Evolutionary conservation across 2,797 vertebrate species (phyloP).

Genomic region (Crocodylus rhombifer): DNA sequence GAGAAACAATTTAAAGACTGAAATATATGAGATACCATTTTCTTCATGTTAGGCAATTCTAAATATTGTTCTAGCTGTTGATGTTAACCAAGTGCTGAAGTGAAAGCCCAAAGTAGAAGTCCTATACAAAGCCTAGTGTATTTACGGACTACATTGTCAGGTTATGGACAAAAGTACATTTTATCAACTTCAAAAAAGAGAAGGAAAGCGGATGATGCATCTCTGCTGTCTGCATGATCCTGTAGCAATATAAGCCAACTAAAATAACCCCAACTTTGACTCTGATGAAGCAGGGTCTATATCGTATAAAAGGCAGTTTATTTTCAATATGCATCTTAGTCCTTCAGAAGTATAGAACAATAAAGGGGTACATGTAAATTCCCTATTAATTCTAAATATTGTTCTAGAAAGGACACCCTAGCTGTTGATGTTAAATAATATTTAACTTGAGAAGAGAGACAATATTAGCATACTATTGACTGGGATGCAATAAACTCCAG

Average conservation of each 20-base stretch:
- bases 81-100: background rate
- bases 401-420: constrained; percentile 13
- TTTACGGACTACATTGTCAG: background rate
- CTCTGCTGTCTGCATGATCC: too few species aligned
- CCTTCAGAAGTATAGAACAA: background rate
- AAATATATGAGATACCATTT: background rate
- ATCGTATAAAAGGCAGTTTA: background rate
- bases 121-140: background rate
- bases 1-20: background rate
- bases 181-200: too few species aligned
- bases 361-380: background rate
- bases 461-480: background rate
- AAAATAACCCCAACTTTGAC: too few species aligned
- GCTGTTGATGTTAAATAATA: background rate
- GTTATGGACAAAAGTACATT: too few species aligned
- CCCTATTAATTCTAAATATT: constrained; percentile 27
- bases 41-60: background rate
- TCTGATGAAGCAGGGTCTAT: too few species aligned
- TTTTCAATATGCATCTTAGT: background rate
- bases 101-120: background rate
- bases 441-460: constrained; percentile 2
- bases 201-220: too few species aligned
- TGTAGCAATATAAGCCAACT: too few species aligned
- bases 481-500: background rate
- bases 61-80: too few species aligned